Evolutionary conservation across 2,888 invertebrate species (phyloP).

Genomic region (Rosalia funebris): DNA sequence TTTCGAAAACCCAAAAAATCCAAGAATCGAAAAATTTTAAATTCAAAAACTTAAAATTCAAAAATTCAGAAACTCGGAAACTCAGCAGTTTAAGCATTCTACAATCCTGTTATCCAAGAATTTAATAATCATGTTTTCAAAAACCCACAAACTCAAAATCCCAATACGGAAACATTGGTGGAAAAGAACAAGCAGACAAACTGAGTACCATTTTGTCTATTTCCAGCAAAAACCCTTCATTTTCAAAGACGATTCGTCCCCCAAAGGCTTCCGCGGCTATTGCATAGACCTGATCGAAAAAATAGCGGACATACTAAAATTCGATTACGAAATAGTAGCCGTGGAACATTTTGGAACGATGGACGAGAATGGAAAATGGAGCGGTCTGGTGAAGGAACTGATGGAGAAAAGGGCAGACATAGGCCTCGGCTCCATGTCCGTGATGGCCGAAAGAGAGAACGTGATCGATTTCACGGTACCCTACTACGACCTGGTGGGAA

Average conservation of each 20-base stretch:
- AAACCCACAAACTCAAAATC: background rate
- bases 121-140: no score
- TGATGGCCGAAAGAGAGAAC: constrained; percentile 97
- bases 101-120: no score
- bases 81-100: no score
- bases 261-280: constrained; percentile 83
- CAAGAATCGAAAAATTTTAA: no score
- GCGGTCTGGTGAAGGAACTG: constrained; percentile 64
- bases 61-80: no score
- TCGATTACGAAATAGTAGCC: constrained; percentile 89
- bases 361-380: constrained; percentile 82
- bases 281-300: constrained; percentile 94
- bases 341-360: constrained; percentile 90
- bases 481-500: constrained; percentile 97
- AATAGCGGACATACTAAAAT: constrained; percentile 84
- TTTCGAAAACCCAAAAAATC: no score
- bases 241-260: constrained; percentile 73
- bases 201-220: no score
- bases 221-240: constrained; percentile 86
- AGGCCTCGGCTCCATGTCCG: constrained; percentile 91
- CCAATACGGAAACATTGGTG: background rate
- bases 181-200: background rate
- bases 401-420: constrained; percentile 84
- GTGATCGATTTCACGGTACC: constrained; percentile 98
- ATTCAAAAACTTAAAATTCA: no score